Percentiles rank a stretch among this genome's conserved stretches.
Evolutionary conservation across 2,888 invertebrate genomes (phyloP).

Genomic region (Gibbula magus): DNA sequence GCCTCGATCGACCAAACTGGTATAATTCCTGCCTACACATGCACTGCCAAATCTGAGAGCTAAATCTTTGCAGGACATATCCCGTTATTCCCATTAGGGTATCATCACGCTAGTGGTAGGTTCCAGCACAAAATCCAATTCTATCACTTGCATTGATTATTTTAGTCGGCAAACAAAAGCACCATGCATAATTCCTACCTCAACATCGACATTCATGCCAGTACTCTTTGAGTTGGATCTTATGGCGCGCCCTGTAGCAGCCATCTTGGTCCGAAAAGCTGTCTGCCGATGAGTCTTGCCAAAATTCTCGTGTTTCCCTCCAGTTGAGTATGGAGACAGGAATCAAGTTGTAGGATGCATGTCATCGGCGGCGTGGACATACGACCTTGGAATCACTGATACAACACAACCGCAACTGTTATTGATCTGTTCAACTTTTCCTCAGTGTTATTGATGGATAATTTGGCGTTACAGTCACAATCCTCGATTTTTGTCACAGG

Average conservation of each 20-base stretch:
- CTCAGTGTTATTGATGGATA: not conserved
- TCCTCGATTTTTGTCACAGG: no score
- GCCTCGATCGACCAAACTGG: no score
- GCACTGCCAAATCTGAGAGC: no score
- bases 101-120: no score
- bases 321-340: not conserved
- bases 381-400: not conserved
- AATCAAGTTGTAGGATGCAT: slow-evolving; percentile 16
- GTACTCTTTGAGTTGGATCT: slow-evolving; percentile 65
- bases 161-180: not conserved
- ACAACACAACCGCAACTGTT: not conserved
- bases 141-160: not conserved
- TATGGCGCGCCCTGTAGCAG: slow-evolving; percentile 61
- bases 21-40: no score
- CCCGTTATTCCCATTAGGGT: no score
- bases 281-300: slow-evolving; percentile 19
- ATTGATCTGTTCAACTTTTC: not conserved
- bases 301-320: not conserved
- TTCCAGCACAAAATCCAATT: no score
- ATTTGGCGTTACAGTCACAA: no score
- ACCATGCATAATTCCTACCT: slow-evolving; percentile 43
- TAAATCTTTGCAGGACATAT: no score
- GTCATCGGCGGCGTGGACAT: not conserved
- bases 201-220: slow-evolving; percentile 61
- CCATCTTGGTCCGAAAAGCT: slow-evolving; percentile 42